Evolutionary conservation across 1,140 invertebrate genomes (phyloP).

Genomic region (Pogonomyrmex californicus): DNA sequence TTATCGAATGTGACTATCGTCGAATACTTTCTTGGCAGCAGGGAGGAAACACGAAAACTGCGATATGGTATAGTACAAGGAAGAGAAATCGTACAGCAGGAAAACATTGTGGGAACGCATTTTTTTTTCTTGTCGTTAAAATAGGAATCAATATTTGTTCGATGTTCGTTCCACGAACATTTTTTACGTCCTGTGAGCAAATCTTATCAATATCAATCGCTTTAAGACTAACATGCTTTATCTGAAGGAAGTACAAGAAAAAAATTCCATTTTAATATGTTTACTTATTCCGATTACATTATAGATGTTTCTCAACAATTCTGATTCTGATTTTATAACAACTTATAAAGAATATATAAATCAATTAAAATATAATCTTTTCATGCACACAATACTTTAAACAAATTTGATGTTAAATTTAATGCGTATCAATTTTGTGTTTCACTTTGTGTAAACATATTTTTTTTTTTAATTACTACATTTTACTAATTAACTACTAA

Average conservation of each 20-base stretch:
- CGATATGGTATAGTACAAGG: conserved; percentile 3
- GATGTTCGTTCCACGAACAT: neutral
- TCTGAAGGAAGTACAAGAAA: neutral
- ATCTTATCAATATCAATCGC: neutral
- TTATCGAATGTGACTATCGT: conserved; percentile 68
- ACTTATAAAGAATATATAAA: neutral
- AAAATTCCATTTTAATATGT: conserved; percentile 3
- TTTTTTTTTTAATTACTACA: no score
- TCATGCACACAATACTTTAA: neutral
- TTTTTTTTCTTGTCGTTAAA: neutral
- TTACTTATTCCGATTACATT: neutral
- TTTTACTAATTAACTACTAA: no score
- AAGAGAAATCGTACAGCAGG: neutral
- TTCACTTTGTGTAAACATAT: no score
- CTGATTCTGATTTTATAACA: neutral
- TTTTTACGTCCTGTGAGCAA: neutral
- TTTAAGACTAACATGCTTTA: neutral
- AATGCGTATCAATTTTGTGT: no score
- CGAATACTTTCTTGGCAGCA: conserved; percentile 59
- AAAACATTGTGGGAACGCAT: neutral
- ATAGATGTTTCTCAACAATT: neutral
- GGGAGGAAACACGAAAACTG: conserved; percentile 25
- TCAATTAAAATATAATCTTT: neutral
- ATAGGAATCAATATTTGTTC: neutral
- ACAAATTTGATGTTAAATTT: neutral